Conservation (phyloP, 2,113 vertebrate genomes). For the Falco punctatus region DNA sequence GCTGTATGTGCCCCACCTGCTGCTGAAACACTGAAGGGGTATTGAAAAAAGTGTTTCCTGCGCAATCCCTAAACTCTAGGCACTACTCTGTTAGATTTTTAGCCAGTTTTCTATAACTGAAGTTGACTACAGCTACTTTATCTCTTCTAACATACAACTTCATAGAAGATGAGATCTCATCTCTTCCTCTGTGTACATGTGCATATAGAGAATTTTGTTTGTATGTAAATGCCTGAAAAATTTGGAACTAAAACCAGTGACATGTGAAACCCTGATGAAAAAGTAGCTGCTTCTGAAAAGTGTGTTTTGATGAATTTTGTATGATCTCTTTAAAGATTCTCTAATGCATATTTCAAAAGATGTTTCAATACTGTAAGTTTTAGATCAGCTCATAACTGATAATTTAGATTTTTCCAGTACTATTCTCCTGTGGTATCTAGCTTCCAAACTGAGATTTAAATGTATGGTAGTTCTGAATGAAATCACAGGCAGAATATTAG, state of each 20-base stretch:
- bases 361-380: slow-evolving; percentile 73
- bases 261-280: slow-evolving; percentile 58
- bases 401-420: slow-evolving; percentile 71
- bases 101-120: not conserved
- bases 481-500: slow-evolving; percentile 71
- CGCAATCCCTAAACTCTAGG: not conserved
- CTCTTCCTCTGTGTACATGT: not conserved
- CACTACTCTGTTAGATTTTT: not conserved
- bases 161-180: not conserved
- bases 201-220: slow-evolving; percentile 40
- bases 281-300: slow-evolving; percentile 71
- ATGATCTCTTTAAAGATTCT: slow-evolving; percentile 75
- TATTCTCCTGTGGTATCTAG: slow-evolving; percentile 64
- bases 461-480: slow-evolving; percentile 68
- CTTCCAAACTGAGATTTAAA: slow-evolving; percentile 71
- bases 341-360: slow-evolving; percentile 78
- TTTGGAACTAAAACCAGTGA: slow-evolving; percentile 44
- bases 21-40: not conserved
- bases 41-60: not conserved
- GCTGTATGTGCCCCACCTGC: not conserved
- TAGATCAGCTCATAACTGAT: slow-evolving; percentile 69
- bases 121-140: not conserved
- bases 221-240: slow-evolving; percentile 45
- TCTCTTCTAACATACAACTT: not conserved
- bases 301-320: slow-evolving; percentile 80